Evolutionary conservation across 2,888 invertebrate genomes (phyloP).

Genomic region (Calameuta pallipes): DNA sequence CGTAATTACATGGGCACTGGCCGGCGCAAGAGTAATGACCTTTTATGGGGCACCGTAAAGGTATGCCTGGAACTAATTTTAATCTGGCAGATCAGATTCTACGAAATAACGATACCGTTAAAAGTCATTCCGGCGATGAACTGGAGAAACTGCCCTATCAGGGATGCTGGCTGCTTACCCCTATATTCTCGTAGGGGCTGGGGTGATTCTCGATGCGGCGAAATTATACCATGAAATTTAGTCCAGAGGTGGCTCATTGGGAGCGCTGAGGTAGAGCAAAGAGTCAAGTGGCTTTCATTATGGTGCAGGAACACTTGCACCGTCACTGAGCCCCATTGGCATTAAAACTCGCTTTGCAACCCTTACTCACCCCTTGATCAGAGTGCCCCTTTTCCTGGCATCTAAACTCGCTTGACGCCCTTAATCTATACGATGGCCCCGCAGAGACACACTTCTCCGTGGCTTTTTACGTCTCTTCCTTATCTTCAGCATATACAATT

Average conservation of each 20-base stretch:
- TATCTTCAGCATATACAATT: neutral
- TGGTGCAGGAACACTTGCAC: slow-evolving; percentile 34
- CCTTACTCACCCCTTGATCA: slow-evolving; percentile 10
- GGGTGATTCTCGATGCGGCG: slow-evolving; percentile 1
- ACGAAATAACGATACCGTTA: neutral
- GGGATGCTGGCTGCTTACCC: neutral
- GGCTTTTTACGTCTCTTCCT: neutral
- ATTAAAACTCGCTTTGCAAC: slow-evolving; percentile 50
- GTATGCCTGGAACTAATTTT: neutral
- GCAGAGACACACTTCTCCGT: neutral
- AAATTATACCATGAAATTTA: slow-evolving; percentile 30
- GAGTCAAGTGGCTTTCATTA: slow-evolving; percentile 47
- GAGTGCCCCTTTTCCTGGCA: slow-evolving; percentile 10
- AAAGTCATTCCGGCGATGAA: neutral
- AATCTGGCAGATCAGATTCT: neutral
- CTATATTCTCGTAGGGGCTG: neutral
- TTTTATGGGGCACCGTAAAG: neutral
- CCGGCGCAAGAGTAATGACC: neutral
- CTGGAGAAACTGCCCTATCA: neutral
- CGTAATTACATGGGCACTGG: neutral
- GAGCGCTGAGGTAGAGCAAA: slow-evolving; percentile 10
- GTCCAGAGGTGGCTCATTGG: slow-evolving; percentile 17
- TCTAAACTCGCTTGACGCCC: slow-evolving; percentile 6
- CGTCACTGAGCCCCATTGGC: slow-evolving; percentile 34
- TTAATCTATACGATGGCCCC: neutral